Evolutionary conservation across 2,797 vertebrate genomes (phyloP), one percentile per base, ranked within the genome.

Genomic region (Arrhamphus sclerolepis): DNA sequence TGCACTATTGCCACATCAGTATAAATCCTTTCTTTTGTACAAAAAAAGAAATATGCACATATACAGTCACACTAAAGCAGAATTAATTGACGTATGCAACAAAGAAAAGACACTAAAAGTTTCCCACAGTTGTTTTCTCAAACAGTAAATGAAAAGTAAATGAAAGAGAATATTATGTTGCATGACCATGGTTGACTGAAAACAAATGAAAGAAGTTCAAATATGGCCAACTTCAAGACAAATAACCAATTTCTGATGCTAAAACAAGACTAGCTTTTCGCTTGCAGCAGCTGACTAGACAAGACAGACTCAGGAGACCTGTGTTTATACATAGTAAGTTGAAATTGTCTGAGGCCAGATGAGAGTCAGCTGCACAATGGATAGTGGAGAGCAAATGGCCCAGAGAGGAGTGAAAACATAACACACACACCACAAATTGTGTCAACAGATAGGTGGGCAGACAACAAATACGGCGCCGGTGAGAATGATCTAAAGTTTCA

Each of bases 281-380:
- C n/a, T 31, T 6, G 13, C 18, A 70, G 62, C 66, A 72, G 68
- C 68, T 77, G 71, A 79, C 50, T 10, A 51, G 72, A 70, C 40
- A 40, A 71, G 52, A 38, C 34, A 41, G 28, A 47, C 59, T 31
- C 49, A 0, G 46, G 52, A 75, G 70, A 60, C 40, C 29, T 69
- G 46, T 0, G 47, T 78, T 76, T 78, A 74, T 77, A 68, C 73
- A 71, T 54, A 70, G 61, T 29, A 65, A 51, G 18, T 11, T 43
- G 55, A 29, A 28, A 54, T 56, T 58, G 31, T 73, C 3, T 31
- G 20, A 39, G 70, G 31, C 70, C 67, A 72, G 68, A 86, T 84
- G 85, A 90, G 90, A 86, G 93, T 94, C 93, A 95, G 93, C 93
- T 95, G 92, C 90, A 92, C 87, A 89, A 88, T 77, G 89, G 89